Conservation (phyloP, 2,797 vertebrate genomes). For the Argya squamiceps region DNA sequence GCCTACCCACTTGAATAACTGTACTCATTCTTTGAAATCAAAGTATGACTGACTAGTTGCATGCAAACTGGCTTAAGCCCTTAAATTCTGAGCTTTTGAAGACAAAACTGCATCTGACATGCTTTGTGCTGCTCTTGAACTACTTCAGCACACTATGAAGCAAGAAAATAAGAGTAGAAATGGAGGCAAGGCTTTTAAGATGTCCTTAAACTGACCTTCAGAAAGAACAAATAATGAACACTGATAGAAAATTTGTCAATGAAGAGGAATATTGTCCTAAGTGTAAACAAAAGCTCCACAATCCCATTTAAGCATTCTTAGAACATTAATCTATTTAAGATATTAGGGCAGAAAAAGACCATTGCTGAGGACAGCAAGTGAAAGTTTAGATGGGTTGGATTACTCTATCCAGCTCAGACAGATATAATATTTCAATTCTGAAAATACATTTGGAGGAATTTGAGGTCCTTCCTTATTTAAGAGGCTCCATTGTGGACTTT, state of each 20-base stretch:
- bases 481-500: not conserved
- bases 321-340: conserved; percentile 47
- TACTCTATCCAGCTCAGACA: not conserved
- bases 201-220: not conserved
- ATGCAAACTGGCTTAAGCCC: conserved; percentile 17
- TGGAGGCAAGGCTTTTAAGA: not conserved
- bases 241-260: not conserved
- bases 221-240: not conserved
- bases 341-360: conserved; percentile 18
- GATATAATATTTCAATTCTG: not conserved
- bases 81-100: conserved; percentile 25
- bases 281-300: not conserved
- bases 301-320: conserved; percentile 34
- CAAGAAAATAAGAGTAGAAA: conserved; percentile 1
- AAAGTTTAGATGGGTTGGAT: not conserved
- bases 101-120: not conserved
- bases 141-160: not conserved
- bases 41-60: not conserved
- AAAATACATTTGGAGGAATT: not conserved
- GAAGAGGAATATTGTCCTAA: conserved; percentile 16
- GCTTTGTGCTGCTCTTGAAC: conserved; percentile 10
- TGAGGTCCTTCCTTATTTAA: not conserved
- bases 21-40: conserved; percentile 1
- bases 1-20: not conserved
- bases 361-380: conserved; percentile 6